Base-by-base conservation (phyloP, 1,140 invertebrate species). In the Thalassaphorura encarpata region DNA sequence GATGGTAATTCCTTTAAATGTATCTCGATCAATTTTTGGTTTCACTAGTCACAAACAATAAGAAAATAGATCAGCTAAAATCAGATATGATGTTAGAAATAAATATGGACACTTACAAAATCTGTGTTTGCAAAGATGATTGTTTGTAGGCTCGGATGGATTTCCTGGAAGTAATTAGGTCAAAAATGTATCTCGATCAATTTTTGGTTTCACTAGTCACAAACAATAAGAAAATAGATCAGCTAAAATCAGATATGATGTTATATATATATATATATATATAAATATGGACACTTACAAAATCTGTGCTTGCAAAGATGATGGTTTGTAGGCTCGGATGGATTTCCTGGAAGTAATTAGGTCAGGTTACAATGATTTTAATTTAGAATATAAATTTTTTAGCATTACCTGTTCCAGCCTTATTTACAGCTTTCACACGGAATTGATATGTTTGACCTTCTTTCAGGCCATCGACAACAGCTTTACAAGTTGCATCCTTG, bases 361-460 rank as follows among this genome's bases (percentile, higher is more conserved):
- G n/a, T 88, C 71, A n/a, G n/a, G n/a, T n/a, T n/a, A n/a, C n/a
- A n/a, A n/a, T n/a, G n/a, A n/a, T n/a, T n/a, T n/a, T n/a, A n/a
- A n/a, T n/a, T n/a, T n/a, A n/a, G n/a, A n/a, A n/a, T n/a, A n/a
- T n/a, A n/a, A n/a, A n/a, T n/a, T n/a, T n/a, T n/a, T n/a, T n/a
- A n/a, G n/a, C n/a, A n/a, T n/a, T n/a, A n/a, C n/a, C n/a, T 95
- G 95, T n/a, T 11, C 33, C 33, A n/a, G 33, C 33, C 33, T 36
- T 36, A 69, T 97, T 97, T 24, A 89, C 83, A 27, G 92, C 93
- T 24, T 81, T 78, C 2, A 96, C 87, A 52, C 93, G 77, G 75
- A 97, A 97, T 69, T 93, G 87, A 70, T 95, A 94, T 2, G 89
- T 78, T 80, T 87, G 87, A 66, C 90, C 91, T 71, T 96, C 92